These are phyloP conservation scores for Bos indicus DNA, from an alignment of 2,113 vertebrate genomes.

Conservation along the genomic window DNA sequence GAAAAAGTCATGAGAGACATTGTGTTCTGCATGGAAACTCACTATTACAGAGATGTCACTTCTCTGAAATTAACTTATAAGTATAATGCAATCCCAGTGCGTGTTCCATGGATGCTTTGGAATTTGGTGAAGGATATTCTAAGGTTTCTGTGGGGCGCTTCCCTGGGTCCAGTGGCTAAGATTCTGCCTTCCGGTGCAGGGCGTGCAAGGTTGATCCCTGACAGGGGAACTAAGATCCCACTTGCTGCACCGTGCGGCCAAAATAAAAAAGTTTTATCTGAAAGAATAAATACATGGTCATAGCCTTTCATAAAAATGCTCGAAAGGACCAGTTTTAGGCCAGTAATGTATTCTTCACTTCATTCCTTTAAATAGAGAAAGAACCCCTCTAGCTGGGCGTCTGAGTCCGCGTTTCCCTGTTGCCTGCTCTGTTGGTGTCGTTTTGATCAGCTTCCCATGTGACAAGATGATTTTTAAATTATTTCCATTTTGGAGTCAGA, in stretches of 20 bases:
- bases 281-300: neutral
- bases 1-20: neutral
- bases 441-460: fast-evolving
- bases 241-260: fast-evolving
- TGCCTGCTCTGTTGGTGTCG: fast-evolving
- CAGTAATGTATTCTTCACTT: neutral
- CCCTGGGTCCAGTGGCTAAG: neutral
- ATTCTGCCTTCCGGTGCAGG: neutral
- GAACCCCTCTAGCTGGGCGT: fast-evolving
- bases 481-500: fast-evolving
- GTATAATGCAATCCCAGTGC: neutral
- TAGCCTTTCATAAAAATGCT: neutral
- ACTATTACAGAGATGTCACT: neutral
- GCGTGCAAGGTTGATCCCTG: neutral
- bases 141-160: neutral
- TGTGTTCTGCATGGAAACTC: neutral
- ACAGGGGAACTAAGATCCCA: neutral
- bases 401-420: fast-evolving
- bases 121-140: neutral
- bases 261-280: neutral
- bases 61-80: neutral
- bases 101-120: neutral
- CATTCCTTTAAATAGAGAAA: fast-evolving
- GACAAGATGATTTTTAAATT: neutral
- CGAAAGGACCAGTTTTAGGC: neutral